Conservation (phyloP, 2,113 vertebrate genomes). For the Callithrix jacchus region DNA sequence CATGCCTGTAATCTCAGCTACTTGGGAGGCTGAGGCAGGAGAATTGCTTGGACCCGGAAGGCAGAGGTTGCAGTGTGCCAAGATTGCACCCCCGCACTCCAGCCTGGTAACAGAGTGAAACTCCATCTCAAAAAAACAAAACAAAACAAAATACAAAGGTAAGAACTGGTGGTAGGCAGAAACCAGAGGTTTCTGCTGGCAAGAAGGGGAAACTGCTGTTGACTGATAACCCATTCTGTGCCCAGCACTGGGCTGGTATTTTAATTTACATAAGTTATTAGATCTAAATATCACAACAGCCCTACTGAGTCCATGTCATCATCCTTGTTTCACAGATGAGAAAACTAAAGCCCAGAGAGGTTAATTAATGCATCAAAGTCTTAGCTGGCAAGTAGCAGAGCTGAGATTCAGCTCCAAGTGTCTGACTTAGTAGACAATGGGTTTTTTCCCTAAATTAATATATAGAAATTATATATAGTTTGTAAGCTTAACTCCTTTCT, state of each 20-base stretch:
- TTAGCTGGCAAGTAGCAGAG: neutral
- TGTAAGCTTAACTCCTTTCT: slow-evolving; percentile 9
- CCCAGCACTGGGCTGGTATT: neutral
- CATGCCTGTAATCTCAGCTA: too few relatives aligned
- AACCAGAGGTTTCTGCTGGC: neutral
- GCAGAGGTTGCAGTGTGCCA: too few relatives aligned
- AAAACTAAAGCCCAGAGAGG: slow-evolving; percentile 51
- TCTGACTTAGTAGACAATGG: neutral
- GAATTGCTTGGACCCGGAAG: too few relatives aligned
- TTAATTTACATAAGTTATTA: neutral
- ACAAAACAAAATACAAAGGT: neutral
- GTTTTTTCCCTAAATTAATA: neutral
- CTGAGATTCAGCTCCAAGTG: neutral
- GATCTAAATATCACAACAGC: neutral
- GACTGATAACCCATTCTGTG: too few relatives aligned
- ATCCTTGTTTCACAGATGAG: slow-evolving; percentile 31
- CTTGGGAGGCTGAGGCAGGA: too few relatives aligned
- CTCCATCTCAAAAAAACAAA: too few relatives aligned
- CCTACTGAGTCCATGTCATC: slow-evolving; percentile 32
- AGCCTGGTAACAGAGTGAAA: too few relatives aligned
- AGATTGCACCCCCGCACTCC: too few relatives aligned
- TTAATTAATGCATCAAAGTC: slow-evolving; percentile 50
- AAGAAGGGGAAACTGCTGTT: neutral
- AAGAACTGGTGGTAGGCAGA: neutral
- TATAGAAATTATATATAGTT: neutral